Evolutionary conservation across 2,888 invertebrate genomes (phyloP).

Genomic region (Conomelus anceps): DNA sequence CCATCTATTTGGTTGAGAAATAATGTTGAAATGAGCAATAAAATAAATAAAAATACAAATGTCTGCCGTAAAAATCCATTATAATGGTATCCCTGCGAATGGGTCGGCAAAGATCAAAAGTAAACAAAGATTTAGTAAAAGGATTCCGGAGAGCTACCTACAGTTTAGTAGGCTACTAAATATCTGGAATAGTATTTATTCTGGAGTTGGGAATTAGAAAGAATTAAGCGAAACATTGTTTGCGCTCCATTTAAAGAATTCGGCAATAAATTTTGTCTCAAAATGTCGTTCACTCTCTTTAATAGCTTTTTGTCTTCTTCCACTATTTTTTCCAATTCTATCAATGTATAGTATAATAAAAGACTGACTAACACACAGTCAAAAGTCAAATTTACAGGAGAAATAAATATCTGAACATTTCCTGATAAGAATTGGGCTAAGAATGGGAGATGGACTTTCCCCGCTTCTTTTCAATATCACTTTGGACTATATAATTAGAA

Average conservation of each 20-base stretch:
- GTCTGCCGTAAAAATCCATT: background rate
- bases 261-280: background rate
- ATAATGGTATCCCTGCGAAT: background rate
- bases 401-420: no score
- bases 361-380: no score
- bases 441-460: no score
- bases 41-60: background rate
- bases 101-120: background rate
- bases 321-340: no score
- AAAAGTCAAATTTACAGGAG: no score
- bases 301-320: no score
- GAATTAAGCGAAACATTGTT: background rate
- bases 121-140: background rate
- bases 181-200: background rate
- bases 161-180: background rate
- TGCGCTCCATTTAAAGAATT: background rate
- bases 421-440: no score
- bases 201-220: background rate
- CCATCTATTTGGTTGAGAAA: background rate
- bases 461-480: no score
- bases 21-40: background rate
- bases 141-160: background rate
- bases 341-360: no score
- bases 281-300: background rate
- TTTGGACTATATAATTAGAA: no score